These are phyloP conservation scores for Smittia aterrima DNA, from an alignment of 2,888 invertebrate species.

Conservation along the genomic window DNA sequence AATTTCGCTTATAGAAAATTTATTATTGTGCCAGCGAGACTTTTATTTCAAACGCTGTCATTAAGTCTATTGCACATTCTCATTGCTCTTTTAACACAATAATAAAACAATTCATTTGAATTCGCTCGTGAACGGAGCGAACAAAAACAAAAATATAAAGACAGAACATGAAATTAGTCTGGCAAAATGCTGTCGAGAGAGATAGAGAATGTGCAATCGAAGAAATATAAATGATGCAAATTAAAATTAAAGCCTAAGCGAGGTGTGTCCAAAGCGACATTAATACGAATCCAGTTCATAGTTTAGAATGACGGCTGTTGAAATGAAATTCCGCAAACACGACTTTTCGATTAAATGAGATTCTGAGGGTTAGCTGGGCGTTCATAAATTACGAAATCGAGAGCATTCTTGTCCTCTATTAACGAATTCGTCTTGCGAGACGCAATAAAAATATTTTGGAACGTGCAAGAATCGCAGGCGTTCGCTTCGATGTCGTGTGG, in stretches of 20 bases:
- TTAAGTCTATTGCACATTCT: slow-evolving; percentile 27
- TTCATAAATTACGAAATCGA: too few species aligned
- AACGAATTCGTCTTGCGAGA: too few species aligned
- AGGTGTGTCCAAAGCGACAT: background rate
- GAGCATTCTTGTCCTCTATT: too few species aligned
- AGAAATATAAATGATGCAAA: background rate
- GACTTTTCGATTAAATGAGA: background rate
- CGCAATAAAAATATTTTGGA: too few species aligned
- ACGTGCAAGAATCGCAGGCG: too few species aligned
- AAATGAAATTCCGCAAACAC: background rate
- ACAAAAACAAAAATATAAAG: background rate
- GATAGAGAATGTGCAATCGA: background rate
- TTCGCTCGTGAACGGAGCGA: slow-evolving; percentile 1
- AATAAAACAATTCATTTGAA: slow-evolving; percentile 8
- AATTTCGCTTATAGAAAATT: background rate
- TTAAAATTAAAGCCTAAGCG: background rate
- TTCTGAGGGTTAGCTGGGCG: too few species aligned
- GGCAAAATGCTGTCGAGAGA: background rate
- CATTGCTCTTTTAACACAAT: background rate
- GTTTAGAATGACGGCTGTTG: background rate
- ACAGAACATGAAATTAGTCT: slow-evolving; percentile 7
- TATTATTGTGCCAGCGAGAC: background rate
- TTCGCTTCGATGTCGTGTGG: too few species aligned
- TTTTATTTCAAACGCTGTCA: slow-evolving; percentile 5
- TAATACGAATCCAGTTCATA: background rate